phyloP scores from a whole-genome alignment of 2,797 vertebrate genomes.

The Phaenicophaeus curvirostris region DNA sequence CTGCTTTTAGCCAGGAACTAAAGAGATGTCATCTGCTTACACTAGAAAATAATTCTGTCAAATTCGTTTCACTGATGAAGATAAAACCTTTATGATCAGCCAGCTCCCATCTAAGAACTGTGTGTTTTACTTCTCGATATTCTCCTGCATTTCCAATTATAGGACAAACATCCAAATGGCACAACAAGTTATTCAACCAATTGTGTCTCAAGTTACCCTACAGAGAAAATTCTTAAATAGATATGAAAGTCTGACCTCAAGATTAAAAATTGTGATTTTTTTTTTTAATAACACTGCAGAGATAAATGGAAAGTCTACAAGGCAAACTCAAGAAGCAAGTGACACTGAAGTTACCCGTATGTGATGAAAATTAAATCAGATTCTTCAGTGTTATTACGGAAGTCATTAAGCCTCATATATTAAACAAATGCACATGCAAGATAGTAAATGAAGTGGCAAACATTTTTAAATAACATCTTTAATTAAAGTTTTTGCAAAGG shows the following conservation, averaged over 20 bases:
- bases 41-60: background rate
- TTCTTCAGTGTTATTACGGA: background rate
- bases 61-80: background rate
- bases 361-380: background rate
- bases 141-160: background rate
- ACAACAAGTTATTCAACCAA: background rate
- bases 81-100: background rate
- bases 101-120: background rate
- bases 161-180: background rate
- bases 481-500: constrained; percentile 90
- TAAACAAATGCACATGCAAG: constrained; percentile 21
- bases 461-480: constrained; percentile 87
- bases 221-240: background rate
- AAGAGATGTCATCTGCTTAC: background rate
- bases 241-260: background rate
- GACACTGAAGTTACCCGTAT: background rate
- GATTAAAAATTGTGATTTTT: background rate
- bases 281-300: background rate
- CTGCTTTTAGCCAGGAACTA: background rate
- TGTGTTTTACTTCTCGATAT: background rate
- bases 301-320: background rate
- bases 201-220: background rate
- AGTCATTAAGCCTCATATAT: background rate
- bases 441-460: constrained; percentile 64
- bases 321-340: background rate